phyloP scores from a whole-genome alignment of 2,888 invertebrate genomes.

The Orthosia cruda region DNA sequence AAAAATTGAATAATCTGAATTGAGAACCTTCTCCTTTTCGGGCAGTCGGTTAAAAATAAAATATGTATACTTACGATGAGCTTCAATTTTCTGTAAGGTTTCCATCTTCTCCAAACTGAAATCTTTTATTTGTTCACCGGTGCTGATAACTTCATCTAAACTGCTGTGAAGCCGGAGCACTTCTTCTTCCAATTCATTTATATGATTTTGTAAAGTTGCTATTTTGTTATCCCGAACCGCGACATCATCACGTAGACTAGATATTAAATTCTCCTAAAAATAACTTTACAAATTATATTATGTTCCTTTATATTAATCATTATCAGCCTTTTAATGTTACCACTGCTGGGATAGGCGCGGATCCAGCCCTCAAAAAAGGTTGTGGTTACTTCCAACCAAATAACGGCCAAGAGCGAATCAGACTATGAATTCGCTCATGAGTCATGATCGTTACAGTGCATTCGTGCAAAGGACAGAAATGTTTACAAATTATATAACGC shows the following conservation, averaged over 20 bases:
- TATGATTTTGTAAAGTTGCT: conserved; percentile 84
- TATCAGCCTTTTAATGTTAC: too few relatives aligned
- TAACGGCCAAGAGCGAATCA: too few relatives aligned
- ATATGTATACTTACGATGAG: conserved; percentile 82
- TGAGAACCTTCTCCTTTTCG: too few relatives aligned
- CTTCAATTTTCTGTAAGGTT: conserved; percentile 82
- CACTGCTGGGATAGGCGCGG: too few relatives aligned
- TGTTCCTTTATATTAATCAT: too few relatives aligned
- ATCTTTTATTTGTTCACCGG: conserved; percentile 82
- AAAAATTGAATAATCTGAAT: too few relatives aligned
- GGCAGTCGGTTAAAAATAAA: not conserved
- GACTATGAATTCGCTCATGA: too few relatives aligned
- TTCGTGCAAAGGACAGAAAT: too few relatives aligned
- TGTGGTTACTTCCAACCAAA: too few relatives aligned
- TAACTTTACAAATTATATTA: not conserved
- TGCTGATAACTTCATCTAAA: conserved; percentile 77
- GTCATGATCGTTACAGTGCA: too few relatives aligned
- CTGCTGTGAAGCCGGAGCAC: conserved; percentile 78
- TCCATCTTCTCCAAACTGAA: conserved; percentile 79
- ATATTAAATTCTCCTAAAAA: conserved; percentile 82
- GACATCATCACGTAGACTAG: conserved; percentile 79
- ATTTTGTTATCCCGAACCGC: conserved; percentile 82
- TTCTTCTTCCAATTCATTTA: conserved; percentile 86
- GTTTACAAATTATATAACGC: too few relatives aligned
- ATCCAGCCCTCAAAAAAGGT: too few relatives aligned